Evolutionary conservation across 2,113 vertebrate species (phyloP), one percentile per base, ranked within the genome.

Genomic region (Chrysochloris asiatica): DNA sequence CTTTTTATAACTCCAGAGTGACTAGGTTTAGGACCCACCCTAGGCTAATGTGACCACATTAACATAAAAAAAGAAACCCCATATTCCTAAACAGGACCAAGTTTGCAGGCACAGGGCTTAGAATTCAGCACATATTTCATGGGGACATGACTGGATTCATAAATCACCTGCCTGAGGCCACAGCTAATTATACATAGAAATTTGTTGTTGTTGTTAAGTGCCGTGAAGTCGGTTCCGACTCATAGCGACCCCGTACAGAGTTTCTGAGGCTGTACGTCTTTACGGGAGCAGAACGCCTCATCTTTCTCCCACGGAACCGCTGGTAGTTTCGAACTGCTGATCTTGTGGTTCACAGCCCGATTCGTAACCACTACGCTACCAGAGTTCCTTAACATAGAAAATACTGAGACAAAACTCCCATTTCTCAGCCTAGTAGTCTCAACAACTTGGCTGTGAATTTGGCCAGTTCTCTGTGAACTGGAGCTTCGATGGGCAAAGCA

Each of bases 371-470:
- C n/a, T n/a, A n/a, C n/a, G n/a, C n/a, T n/a, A n/a, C n/a, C n/a
- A n/a, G n/a, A n/a, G n/a, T n/a, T n/a, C n/a, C n/a, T n/a, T n/a
- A n/a, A n/a, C n/a, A n/a, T n/a, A n/a, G n/a, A n/a, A n/a, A 38
- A 41, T 13, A 13, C 3, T 76, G 48, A 59, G 76, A 22, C 50
- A 26, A 63, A 8, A 13, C 63, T 77, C 30, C 19, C 41, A 6
- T 56, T 50, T 89, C 79, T 84, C 43, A 43, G n/a, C 43, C 47
- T 1, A 0, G 26, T 6, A 11, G 52, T 65, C 36, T 82, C 56
- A 4, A 0, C 38, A 59, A 45, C n/a, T 28, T 9, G 10, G 14
- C n/a, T n/a, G n/a, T 14, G 13, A 43, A 4, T 8, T 45, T 52
- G 50, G 43, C n/a, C 2, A 3, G 6, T 69, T 83, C 50, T 45